Percentiles rank a stretch among this genome's conserved stretches.
Conservation (phyloP, 2,113 vertebrate species). For the Oreochromis aureus region DNA sequence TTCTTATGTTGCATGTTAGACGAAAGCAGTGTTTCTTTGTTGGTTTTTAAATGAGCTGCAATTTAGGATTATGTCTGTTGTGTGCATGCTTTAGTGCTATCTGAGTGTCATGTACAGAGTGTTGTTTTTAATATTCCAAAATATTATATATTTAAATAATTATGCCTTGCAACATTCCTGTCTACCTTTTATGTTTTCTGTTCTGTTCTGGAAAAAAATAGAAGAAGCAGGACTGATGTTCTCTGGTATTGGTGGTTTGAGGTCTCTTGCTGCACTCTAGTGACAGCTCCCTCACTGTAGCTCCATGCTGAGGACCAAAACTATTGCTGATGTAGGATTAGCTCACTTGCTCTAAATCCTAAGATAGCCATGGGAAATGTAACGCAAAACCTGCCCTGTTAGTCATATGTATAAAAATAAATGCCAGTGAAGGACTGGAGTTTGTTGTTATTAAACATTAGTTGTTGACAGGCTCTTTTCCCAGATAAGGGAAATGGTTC, state of each 20-base stretch:
- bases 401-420: conserved; percentile 13
- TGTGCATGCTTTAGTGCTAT: background rate
- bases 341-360: conserved; percentile 23
- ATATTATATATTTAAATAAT: background rate
- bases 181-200: background rate
- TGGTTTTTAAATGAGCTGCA: background rate
- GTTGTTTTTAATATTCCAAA: background rate
- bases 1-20: background rate
- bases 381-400: conserved; percentile 12
- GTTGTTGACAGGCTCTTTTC: conserved; percentile 15
- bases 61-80: background rate
- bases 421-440: background rate
- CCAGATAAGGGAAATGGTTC: background rate
- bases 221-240: background rate
- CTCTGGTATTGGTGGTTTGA: background rate
- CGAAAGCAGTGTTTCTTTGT: background rate
- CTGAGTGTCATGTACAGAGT: background rate
- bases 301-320: background rate
- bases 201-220: background rate
- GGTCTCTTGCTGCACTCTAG: background rate
- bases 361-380: conserved; percentile 13
- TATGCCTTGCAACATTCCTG: background rate
- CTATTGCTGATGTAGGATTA: conserved; percentile 23
- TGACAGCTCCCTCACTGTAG: background rate
- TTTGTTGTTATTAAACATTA: conserved; percentile 27